These are phyloP conservation scores for Macrobrachium nipponense DNA, from an alignment of 1,140 invertebrate species.

Conservation along the genomic window DNA sequence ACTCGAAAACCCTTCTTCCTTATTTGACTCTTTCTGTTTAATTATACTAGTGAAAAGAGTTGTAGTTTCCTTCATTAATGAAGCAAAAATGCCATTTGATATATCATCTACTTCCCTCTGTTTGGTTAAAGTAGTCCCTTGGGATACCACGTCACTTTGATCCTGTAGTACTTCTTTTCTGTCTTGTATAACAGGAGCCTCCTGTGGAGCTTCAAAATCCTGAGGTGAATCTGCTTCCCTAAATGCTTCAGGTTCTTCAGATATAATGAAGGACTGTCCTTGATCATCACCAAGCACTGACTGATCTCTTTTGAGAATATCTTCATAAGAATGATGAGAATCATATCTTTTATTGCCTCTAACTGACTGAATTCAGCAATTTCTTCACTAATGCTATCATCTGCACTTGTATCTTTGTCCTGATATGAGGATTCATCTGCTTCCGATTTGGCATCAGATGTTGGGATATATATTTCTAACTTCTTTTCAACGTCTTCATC, in stretches of 20 bases:
- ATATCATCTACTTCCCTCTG: slow-evolving; percentile 52
- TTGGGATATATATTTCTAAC: slow-evolving; percentile 51
- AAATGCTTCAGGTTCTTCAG: no score
- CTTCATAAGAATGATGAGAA: not conserved
- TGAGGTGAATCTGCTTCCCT: not conserved
- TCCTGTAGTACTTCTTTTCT: not conserved
- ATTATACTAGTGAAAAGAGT: slow-evolving; percentile 30
- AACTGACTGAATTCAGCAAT: slow-evolving; percentile 21
- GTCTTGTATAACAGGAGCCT: no score
- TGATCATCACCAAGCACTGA: no score
- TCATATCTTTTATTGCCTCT: not conserved
- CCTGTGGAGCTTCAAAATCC: not conserved
- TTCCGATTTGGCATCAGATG: slow-evolving; percentile 18
- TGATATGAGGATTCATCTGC: slow-evolving; percentile 36
- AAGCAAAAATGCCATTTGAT: slow-evolving; percentile 37
- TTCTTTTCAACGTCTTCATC: slow-evolving; percentile 32
- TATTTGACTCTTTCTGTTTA: slow-evolving; percentile 16
- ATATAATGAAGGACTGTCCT: no score
- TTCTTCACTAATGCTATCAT: slow-evolving; percentile 46
- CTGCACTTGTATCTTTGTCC: slow-evolving; percentile 37
- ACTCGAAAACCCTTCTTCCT: no score
- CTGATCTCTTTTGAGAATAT: not conserved
- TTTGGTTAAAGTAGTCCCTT: not conserved
- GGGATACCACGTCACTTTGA: not conserved
- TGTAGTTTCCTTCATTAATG: slow-evolving; percentile 49